A percentile compares a stretch with the other conserved stretches of the same genome.
Conservation (phyloP, 2,113 vertebrate species). For the Todiramphus chloris region DNA sequence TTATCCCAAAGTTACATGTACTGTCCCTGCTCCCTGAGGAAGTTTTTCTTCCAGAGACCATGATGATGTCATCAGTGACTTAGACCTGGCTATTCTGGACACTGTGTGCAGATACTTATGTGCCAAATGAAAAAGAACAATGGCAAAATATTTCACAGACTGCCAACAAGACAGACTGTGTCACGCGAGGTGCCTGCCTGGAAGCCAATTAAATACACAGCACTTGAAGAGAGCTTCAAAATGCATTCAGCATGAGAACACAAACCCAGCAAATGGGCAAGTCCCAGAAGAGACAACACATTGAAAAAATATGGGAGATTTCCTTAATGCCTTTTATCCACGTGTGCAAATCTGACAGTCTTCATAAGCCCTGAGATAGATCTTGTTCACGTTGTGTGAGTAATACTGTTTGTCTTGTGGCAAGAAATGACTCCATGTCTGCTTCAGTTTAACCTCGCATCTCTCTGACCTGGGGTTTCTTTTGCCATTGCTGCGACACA, state of each 20-base stretch:
- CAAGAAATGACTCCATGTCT: neutral
- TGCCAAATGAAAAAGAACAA: slow-evolving; percentile 9
- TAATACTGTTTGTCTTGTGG: neutral
- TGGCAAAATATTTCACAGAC: neutral
- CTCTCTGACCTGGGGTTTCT: rapidly evolving
- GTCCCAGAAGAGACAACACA: neutral
- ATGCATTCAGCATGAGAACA: neutral
- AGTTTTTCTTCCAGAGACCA: neutral
- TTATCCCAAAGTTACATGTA: neutral
- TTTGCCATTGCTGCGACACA: neutral
- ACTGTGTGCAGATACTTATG: neutral
- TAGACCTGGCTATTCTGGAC: neutral
- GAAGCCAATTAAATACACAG: neutral
- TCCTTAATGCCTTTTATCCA: neutral
- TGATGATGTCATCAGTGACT: neutral
- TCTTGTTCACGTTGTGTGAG: neutral
- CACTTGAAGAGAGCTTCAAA: neutral
- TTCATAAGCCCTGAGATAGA: neutral
- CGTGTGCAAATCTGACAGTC: neutral
- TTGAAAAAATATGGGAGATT: neutral
- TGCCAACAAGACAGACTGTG: slow-evolving; percentile 7
- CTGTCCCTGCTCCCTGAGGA: neutral
- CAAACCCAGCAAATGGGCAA: neutral
- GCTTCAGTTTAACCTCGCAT: neutral
- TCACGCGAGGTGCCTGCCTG: neutral